phyloP scores from a whole-genome alignment of 2,888 invertebrate species.

The Mesodorylaimus sp. region DNA sequence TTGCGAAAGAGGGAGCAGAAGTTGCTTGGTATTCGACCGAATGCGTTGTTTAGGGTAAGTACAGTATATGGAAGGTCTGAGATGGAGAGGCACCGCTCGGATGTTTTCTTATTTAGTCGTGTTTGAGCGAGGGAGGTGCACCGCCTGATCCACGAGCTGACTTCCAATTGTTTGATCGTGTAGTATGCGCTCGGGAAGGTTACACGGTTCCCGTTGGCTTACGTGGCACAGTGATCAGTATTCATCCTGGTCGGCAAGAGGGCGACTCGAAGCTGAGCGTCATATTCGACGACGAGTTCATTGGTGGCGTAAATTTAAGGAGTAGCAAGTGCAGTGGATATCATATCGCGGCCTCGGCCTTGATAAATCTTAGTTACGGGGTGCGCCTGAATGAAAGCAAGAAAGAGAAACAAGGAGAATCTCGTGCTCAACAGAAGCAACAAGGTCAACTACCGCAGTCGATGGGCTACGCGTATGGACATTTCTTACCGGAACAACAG shows the following conservation, averaged over 20 bases:
- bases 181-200: constrained; percentile 55
- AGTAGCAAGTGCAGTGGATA: constrained; percentile 36
- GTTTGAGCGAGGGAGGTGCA: constrained; percentile 18
- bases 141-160: constrained; percentile 49
- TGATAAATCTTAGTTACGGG: constrained; percentile 46
- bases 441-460: background rate
- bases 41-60: no score
- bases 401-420: background rate
- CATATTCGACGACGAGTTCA: constrained; percentile 57
- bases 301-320: constrained; percentile 43
- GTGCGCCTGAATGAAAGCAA: constrained; percentile 21
- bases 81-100: no score
- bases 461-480: no score
- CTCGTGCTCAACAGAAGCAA: background rate
- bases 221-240: constrained; percentile 63
- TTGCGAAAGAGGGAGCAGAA: no score
- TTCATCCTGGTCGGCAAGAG: constrained; percentile 13
- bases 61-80: no score
- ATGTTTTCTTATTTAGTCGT: no score
- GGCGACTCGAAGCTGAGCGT: constrained; percentile 50
- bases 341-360: constrained; percentile 38
- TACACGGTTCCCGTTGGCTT: constrained; percentile 61
- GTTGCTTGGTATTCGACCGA: no score
- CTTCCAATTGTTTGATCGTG: constrained; percentile 58
- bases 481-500: no score